Base-by-base conservation (phyloP, 2,797 vertebrate species). In the Pipistrellus kuhlii region DNA sequence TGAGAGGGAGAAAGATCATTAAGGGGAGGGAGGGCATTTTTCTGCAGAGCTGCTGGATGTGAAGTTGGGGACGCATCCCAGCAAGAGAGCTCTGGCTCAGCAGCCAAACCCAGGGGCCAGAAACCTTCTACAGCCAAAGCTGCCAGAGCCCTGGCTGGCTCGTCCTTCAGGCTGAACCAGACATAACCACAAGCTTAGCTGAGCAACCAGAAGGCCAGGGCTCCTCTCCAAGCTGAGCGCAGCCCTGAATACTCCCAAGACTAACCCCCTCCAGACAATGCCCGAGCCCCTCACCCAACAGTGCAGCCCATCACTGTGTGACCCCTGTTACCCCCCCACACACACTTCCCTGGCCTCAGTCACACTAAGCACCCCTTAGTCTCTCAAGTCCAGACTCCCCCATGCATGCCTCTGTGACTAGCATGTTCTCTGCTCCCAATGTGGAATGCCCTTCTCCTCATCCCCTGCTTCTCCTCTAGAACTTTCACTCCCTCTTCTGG, bases 131-230 rank as follows among this genome's bases (percentile, higher is more conserved):
- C 21, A 76, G 72, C 76, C 73, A 90, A 88, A 90, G 81, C 69
- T 86, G 75, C 83, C 91, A 95, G 84, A 75, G 69, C 86, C 76
- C 71, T 88, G 73, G 48, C 51, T 71, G 68, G 78, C 62, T 93
- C 95, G 55, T 44, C 73, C 85, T 77, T 76, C 73, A 88, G 68
- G 38, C 81, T 80, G 81, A 88, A 68, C 64, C 80, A 92, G 48
- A 96, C 59, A 90, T 23, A 93, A 93, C 64, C 81, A 90, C 81
- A 90, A 71, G 81, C 69, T 89, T 75, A 85, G 76, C 48, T 44
- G 55, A 95, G 38, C 51, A 69, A 59, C 68, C 68, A 66, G 71
- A 59, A 94, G 87, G 72, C 18, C 62, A 90, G 73, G 84, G 75
- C 51, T 94, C 6, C 3, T 76, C 69, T 75, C 76, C 57, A 91